A percentile compares a stretch with the other conserved stretches of the same genome.
Conservation (phyloP, 2,113 vertebrate species). For the Trichechus manatus region DNA sequence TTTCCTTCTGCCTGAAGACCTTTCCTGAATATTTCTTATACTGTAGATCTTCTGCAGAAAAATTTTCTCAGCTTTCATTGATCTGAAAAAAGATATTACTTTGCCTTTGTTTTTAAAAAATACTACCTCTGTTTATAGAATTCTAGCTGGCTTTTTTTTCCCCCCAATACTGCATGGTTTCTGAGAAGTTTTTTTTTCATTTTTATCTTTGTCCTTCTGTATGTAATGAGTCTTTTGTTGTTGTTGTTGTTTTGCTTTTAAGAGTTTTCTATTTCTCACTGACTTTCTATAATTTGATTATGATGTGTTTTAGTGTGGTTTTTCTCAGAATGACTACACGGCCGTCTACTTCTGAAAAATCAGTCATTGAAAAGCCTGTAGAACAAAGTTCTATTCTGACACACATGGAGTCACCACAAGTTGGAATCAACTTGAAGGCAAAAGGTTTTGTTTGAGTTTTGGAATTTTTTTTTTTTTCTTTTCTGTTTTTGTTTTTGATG, state of each 20-base stretch:
- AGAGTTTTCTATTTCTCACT: background rate
- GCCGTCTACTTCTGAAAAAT: too few species aligned
- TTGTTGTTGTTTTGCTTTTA: background rate
- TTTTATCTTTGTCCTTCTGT: background rate
- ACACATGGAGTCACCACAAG: too few species aligned
- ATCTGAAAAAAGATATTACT: background rate
- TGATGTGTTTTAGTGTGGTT: background rate
- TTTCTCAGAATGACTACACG: background rate
- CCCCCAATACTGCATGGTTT: background rate
- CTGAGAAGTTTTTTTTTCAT: background rate
- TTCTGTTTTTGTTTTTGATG: too few species aligned
- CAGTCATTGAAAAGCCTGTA: too few species aligned
- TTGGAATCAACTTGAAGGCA: too few species aligned
- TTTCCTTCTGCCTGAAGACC: background rate
- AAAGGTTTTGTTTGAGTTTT: background rate
- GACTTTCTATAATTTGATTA: conserved; percentile 4
- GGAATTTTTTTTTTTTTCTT: background rate
- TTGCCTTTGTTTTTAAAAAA: background rate
- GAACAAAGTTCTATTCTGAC: too few species aligned
- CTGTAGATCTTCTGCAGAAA: background rate
- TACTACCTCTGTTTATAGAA: background rate
- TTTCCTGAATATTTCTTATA: background rate
- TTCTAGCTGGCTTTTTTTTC: background rate
- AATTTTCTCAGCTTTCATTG: background rate
- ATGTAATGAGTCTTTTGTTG: background rate